A percentile compares a stretch with the other conserved stretches of the same genome.
phyloP scores from a whole-genome alignment of 2,797 vertebrate species.

The Neostethus bicornis region DNA sequence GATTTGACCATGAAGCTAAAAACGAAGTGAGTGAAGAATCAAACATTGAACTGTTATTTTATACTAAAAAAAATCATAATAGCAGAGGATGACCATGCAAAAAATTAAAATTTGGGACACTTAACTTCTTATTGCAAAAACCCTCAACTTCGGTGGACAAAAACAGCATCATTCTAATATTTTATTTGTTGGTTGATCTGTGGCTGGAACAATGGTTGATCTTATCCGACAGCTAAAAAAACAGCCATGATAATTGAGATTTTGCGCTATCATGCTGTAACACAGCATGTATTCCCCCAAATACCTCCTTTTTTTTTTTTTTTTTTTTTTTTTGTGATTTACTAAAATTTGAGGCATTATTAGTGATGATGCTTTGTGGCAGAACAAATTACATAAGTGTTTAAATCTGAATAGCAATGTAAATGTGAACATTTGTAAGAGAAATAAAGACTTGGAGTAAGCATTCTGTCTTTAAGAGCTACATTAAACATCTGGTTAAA shows the following conservation, averaged over 20 bases:
- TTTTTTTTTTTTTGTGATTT: conserved; percentile 30
- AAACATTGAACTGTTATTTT: conserved; percentile 37
- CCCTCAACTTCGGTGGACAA: conserved; percentile 69
- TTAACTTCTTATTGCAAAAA: conserved; percentile 64
- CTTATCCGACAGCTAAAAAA: conserved; percentile 39
- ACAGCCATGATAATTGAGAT: conserved; percentile 22
- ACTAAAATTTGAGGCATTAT: conserved; percentile 22
- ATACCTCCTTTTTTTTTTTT: too few relatives aligned
- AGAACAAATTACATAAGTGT: conserved; percentile 21
- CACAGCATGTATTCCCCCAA: conserved; percentile 7
- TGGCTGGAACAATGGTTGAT: conserved; percentile 34
- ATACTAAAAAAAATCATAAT: conserved; percentile 55
- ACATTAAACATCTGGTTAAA: conserved; percentile 59
- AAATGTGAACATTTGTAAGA: neutral
- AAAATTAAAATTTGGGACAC: conserved; percentile 76
- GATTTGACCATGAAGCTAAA: conserved; percentile 10
- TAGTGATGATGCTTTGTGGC: conserved; percentile 36
- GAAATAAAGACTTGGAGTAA: conserved; percentile 7
- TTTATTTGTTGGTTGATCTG: too few relatives aligned
- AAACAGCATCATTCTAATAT: too few relatives aligned
- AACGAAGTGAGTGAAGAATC: conserved; percentile 17
- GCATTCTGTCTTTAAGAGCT: conserved; percentile 18
- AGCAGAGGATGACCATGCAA: conserved; percentile 68
- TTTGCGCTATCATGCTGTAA: conserved; percentile 25
- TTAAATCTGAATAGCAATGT: conserved; percentile 12